These are phyloP conservation scores for Naja naja DNA, from an alignment of 2,113 vertebrate species.

Conservation along the genomic window DNA sequence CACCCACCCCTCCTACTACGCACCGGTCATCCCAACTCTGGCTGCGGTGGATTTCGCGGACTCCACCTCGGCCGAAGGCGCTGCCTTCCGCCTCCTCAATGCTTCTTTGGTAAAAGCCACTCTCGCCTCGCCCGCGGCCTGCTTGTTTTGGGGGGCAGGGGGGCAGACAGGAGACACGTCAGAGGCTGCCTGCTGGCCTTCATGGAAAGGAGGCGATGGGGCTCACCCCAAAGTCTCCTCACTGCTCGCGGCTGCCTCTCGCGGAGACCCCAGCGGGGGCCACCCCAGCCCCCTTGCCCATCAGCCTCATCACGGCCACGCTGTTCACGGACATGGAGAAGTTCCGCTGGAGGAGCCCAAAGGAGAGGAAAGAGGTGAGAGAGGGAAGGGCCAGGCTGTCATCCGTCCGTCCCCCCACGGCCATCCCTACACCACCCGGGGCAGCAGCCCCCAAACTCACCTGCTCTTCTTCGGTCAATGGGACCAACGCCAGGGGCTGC, in stretches of 20 bases:
- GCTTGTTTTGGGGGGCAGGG: neutral
- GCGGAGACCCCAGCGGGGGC: constrained; percentile 73
- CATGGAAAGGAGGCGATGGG: neutral
- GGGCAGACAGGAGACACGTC: too few species aligned
- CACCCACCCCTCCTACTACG: neutral
- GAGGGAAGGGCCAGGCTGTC: too few species aligned
- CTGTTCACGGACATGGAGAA: constrained; percentile 96
- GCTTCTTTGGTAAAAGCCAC: constrained; percentile 94
- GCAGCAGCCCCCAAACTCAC: constrained; percentile 54
- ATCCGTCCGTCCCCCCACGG: too few species aligned
- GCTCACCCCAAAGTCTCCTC: neutral
- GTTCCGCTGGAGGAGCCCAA: constrained; percentile 78
- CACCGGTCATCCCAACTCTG: constrained; percentile 94
- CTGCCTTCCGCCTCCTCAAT: constrained; percentile 80
- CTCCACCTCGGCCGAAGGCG: too few species aligned
- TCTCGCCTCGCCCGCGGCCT: constrained; percentile 90
- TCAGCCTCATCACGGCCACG: constrained; percentile 89
- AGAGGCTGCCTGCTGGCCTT: too few species aligned
- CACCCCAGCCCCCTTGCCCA: constrained; percentile 83
- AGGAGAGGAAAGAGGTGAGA: neutral
- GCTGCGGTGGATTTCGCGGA: constrained; percentile 89
- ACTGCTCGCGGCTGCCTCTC: constrained; percentile 87
- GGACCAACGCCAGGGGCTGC: constrained; percentile 86
- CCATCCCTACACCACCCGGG: too few species aligned
- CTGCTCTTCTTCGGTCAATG: constrained; percentile 92